Base-by-base conservation (phyloP, 92 coral and sea anemone genomes). In the Siderastrea radians region DNA sequence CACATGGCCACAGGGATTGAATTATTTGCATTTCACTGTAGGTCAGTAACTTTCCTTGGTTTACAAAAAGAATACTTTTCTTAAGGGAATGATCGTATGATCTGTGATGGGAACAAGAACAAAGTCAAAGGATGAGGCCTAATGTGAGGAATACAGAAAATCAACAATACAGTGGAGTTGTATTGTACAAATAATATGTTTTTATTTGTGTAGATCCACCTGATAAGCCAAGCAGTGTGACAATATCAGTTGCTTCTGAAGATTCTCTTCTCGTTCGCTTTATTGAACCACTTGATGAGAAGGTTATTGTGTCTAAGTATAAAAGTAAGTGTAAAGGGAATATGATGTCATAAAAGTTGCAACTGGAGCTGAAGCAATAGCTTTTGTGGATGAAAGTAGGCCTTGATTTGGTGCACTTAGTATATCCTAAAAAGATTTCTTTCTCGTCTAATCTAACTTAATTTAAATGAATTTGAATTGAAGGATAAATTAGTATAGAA, bases 241-340 rank as follows among this genome's bases (percentile, higher is more conserved):
- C 95, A 8, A 78, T 97, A 54, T 94, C 98, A 8, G 99, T 95
- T 51, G 99, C 98, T 19, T 97, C 99, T 52, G 99, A 97, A 85
- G 97, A 92, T 70, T 95, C 98, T 15, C 93, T 97, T 54, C 93
- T 90, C 50, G 99, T 97, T 66, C 93, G 99, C 71, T 97, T 95
- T 81, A 88, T 96, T 15, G 98, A 93, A 79, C 94, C 98, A 4
- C 65, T 90, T 10, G 74, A 58, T 46, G 90, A 80, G 51, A 89
- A 89, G 47, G 77, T 78, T 45, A 78, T 95, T 59, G 95, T 96
- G n/a, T 95, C 99, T 3, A 97, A 95, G 75, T 97, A 90, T 73
- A 95, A 87, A 94, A 93, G 99, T 97, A 70, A 80, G 98, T 62
- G 49, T 73, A 10, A 46, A 45, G 2, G 8, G 48, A 55, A 7